A percentile compares a stretch with the other conserved stretches of the same genome.
These are phyloP conservation scores for Epinotia ramella DNA, from an alignment of 2,888 invertebrate species.

Conservation along the genomic window DNA sequence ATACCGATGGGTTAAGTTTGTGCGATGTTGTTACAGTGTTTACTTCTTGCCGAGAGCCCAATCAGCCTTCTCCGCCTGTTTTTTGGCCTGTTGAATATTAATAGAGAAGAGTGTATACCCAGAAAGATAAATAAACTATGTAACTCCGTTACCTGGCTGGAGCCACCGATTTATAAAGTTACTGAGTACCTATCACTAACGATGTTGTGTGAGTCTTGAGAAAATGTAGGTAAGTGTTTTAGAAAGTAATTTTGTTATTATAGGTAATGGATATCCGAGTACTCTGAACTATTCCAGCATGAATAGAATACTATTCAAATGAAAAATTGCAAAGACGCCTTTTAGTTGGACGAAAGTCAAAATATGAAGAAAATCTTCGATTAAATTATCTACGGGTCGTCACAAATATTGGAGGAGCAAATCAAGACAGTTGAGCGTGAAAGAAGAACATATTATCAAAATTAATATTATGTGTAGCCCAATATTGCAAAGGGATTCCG, in stretches of 20 bases:
- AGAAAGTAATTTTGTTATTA: not conserved
- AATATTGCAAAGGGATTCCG: not conserved
- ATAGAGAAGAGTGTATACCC: constrained; percentile 45
- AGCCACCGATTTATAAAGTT: not conserved
- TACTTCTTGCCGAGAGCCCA: constrained; percentile 89
- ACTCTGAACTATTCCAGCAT: not conserved
- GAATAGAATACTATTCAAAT: not conserved
- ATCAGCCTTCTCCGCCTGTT: constrained; percentile 89
- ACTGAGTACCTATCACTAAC: not conserved
- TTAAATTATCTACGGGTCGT: not conserved
- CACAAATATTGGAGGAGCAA: not conserved
- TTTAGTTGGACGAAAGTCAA: not conserved
- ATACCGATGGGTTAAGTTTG: constrained; percentile 59
- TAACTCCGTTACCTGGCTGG: not conserved
- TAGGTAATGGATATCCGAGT: not conserved
- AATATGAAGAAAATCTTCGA: not conserved
- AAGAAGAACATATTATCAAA: not conserved
- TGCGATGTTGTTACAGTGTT: constrained; percentile 50
- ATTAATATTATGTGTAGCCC: not conserved
- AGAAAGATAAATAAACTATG: not conserved
- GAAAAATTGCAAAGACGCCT: not conserved
- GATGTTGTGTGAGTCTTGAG: constrained; percentile 11
- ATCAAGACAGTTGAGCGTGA: constrained; percentile 4
- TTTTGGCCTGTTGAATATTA: constrained; percentile 89
- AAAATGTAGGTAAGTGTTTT: not conserved